These are phyloP conservation scores for Helogale parvula DNA, from an alignment of 2,113 vertebrate genomes.

Conservation along the genomic window DNA sequence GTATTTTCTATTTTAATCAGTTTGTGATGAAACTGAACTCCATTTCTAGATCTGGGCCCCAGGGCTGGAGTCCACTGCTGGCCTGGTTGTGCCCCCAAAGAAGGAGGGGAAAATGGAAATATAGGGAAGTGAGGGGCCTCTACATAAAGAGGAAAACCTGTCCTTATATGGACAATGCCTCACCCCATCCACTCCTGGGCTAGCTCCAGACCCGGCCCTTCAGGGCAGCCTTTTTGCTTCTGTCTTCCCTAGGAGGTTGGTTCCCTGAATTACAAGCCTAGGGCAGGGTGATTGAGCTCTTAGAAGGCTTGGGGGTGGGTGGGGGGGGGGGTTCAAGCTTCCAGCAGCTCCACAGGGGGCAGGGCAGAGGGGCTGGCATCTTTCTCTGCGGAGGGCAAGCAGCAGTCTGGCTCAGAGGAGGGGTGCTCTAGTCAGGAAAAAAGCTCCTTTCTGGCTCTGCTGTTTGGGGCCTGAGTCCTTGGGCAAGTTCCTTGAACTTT, in stretches of 20 bases:
- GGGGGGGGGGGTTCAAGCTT: background rate
- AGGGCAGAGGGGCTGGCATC: background rate
- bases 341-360: background rate
- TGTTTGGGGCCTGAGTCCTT: background rate
- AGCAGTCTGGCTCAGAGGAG: background rate
- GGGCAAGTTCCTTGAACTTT: background rate
- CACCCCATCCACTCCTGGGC: slow-evolving; percentile 44
- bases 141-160: background rate
- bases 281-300: background rate
- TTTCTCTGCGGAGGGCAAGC: background rate
- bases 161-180: slow-evolving; percentile 65
- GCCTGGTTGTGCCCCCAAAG: slow-evolving; percentile 25
- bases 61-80: slow-evolving; percentile 57
- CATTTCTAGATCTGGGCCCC: slow-evolving; percentile 63
- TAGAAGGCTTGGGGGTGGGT: background rate
- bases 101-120: background rate
- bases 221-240: background rate
- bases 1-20: slow-evolving; percentile 77
- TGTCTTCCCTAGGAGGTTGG: background rate
- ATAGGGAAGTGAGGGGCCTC: slow-evolving; percentile 38
- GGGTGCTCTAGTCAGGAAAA: background rate
- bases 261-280: slow-evolving; percentile 8
- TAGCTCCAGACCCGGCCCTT: background rate
- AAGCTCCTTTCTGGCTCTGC: background rate
- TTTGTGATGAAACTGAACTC: slow-evolving; percentile 70